Conservation (phyloP, 1,140 invertebrate species). For the Calliopsis andreniformis region DNA sequence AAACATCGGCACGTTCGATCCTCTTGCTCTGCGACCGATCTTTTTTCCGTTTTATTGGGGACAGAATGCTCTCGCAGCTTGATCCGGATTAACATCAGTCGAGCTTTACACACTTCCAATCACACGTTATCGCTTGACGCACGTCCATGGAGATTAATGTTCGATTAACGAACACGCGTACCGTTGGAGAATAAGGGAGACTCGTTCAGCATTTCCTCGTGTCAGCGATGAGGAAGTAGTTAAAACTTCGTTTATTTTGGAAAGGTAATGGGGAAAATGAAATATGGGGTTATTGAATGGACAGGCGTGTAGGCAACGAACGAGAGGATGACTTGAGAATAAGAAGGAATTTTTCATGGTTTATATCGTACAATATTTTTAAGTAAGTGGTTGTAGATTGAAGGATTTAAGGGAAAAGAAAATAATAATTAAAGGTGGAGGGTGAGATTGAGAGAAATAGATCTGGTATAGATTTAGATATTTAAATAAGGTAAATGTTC, state of each 20-base stretch:
- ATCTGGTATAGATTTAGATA: too few species aligned
- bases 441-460: too few species aligned
- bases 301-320: too few species aligned
- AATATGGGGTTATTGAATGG: too few species aligned
- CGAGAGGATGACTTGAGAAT: too few species aligned
- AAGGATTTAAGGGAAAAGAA: too few species aligned
- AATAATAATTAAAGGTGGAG: too few species aligned
- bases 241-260: not conserved
- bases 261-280: not conserved
- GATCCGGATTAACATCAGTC: constrained; percentile 55
- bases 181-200: not conserved
- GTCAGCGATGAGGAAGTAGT: not conserved
- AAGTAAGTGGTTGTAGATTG: too few species aligned
- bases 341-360: too few species aligned
- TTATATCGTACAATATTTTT: too few species aligned
- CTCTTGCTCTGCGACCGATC: not conserved
- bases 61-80: constrained; percentile 28
- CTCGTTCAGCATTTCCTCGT: not conserved
- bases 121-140: constrained; percentile 30
- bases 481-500: too few species aligned
- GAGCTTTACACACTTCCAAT: constrained; percentile 41
- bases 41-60: constrained; percentile 40
- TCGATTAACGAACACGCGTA: constrained; percentile 44
- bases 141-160: constrained; percentile 46
- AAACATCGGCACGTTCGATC: constrained; percentile 3